Base-by-base conservation (phyloP, 2,113 vertebrate genomes). In the Stigmatopora nigra region DNA sequence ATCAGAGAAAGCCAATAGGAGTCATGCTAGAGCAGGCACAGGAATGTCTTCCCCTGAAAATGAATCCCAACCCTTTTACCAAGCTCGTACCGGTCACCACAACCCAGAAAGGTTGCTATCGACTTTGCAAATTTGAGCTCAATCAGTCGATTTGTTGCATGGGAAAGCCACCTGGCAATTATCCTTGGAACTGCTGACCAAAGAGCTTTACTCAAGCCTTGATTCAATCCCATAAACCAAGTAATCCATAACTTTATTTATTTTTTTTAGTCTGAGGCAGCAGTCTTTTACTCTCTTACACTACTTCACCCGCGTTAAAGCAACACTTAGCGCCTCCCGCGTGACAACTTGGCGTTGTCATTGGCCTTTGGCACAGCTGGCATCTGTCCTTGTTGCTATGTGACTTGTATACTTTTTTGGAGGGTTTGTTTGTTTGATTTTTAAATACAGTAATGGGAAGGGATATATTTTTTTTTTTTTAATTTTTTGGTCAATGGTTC, bases 291-390 rank as follows among this genome's bases (percentile, higher is more conserved):
- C 36, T 61, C 36, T 61, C 55, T 46, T 58, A 36, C 25, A 10
- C 61, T 44, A 64, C 52, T 53, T 12, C 59, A 3, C 19, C 58
- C 68, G 68, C 53, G 36, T 57, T 49, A 38, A 58, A 56, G 47
- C 47, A 49, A 55, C 58, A 71, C 61, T 15, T 58, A 63, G 60
- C 64, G 51, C 56, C 31, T 65, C 66, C 35, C 10, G 8, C 17
- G 5, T 5, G 16, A 5, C 72, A 55, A 67, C 75, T 48, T 79
- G 16, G 59, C 74, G 78, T 82, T 73, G 77, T 49, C 53, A 3
- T 65, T 15, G 53, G 69, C 78, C 76, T 84, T 81, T 79, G 58
- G 60, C 83, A 75, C 82, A 83, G 55, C 81, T 82, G 78, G 79
- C 76, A 77, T 53, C 53, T 14, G 45, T 57, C 72, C 55, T 71